phyloP scores from a whole-genome alignment of 2,888 invertebrate genomes.

The Drosophila formosana region DNA sequence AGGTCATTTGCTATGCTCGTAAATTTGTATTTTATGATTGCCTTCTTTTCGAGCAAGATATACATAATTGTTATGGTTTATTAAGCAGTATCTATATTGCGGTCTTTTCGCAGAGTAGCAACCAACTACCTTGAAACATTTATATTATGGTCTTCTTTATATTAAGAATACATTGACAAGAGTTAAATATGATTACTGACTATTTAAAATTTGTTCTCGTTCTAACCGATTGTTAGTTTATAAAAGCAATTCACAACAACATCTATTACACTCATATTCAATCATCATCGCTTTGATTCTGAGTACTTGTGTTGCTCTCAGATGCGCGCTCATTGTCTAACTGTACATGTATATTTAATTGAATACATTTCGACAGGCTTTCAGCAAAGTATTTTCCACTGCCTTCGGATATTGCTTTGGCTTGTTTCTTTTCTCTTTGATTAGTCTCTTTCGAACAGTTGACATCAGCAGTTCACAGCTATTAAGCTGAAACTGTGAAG shows the following conservation, averaged over 20 bases:
- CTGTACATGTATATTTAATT: constrained; percentile 42
- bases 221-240: not conserved
- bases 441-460: constrained; percentile 49
- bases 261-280: constrained; percentile 3
- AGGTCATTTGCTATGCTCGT: not conserved
- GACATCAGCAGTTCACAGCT: constrained; percentile 27
- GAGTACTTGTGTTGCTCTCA: constrained; percentile 26
- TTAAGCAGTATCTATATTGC: constrained; percentile 59
- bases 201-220: not conserved
- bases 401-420: constrained; percentile 10
- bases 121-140: constrained; percentile 2
- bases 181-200: not conserved
- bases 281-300: constrained; percentile 19
- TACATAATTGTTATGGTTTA: constrained; percentile 27
- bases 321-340: constrained; percentile 28
- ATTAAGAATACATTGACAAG: constrained; percentile 8
- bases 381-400: constrained; percentile 40
- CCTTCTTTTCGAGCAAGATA: constrained; percentile 17
- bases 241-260: constrained; percentile 1
- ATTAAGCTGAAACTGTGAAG: constrained; percentile 14
- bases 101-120: constrained; percentile 38
- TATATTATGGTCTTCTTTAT: constrained; percentile 30
- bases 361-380: constrained; percentile 58
- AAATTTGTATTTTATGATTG: constrained; percentile 1
- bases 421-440: constrained; percentile 37